These are phyloP conservation scores for Drosophila ochracea DNA, from an alignment of 2,888 invertebrate species.

Conservation along the genomic window DNA sequence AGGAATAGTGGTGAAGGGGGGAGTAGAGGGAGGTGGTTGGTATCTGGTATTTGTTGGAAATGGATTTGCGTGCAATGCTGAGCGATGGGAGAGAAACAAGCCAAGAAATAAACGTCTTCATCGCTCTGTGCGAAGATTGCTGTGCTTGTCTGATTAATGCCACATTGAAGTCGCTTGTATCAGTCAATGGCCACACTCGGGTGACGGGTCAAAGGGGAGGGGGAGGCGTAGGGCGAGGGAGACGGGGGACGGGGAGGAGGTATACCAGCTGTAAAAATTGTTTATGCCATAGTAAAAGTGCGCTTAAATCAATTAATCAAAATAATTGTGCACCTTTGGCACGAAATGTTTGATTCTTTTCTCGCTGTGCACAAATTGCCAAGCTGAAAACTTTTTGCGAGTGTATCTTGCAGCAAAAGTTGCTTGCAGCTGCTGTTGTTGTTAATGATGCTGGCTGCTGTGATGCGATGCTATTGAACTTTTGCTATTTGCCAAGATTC, in stretches of 20 bases:
- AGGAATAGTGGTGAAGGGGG: background rate
- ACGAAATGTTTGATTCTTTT: background rate
- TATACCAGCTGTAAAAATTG: background rate
- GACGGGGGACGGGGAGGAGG: background rate
- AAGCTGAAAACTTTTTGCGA: constrained; percentile 17
- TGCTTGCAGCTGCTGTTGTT: constrained; percentile 27
- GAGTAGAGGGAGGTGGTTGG: background rate
- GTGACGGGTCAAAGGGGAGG: background rate
- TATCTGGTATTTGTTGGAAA: constrained; percentile 15
- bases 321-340: background rate
- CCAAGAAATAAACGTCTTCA: constrained; percentile 23
- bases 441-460: constrained; percentile 20
- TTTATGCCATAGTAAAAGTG: background rate
- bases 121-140: constrained; percentile 6
- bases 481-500: constrained; percentile 81
- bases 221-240: too few species aligned
- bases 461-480: constrained; percentile 73
- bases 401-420: constrained; percentile 30
- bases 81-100: constrained; percentile 1
- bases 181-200: constrained; percentile 25
- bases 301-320: background rate
- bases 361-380: background rate
- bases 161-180: constrained; percentile 37
- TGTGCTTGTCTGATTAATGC: constrained; percentile 26
- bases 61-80: constrained; percentile 27